Conservation (phyloP, 1,140 invertebrate species). For the Gonioctena quinquepunctata region DNA sequence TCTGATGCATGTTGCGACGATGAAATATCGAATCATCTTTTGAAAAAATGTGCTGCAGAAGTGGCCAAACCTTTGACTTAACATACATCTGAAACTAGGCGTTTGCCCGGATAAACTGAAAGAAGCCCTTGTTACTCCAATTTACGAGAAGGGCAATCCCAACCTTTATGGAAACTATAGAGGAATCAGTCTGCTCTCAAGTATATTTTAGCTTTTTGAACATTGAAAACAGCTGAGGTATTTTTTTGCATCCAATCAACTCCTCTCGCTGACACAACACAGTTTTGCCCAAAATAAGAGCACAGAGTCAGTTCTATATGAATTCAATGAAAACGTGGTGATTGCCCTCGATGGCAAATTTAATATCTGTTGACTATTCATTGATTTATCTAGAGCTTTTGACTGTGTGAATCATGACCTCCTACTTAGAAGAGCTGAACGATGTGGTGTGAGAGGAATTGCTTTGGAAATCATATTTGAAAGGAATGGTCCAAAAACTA, state of each 20-base stretch:
- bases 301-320: not conserved
- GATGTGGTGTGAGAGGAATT: no score
- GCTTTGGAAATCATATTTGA: not conserved
- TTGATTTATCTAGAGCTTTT: no score
- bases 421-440: no score
- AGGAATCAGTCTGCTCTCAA: no score
- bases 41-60: not conserved
- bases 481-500: not conserved
- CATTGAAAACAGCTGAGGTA: not conserved
- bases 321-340: not conserved
- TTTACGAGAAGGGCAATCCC: not conserved
- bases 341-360: not conserved
- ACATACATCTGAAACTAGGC: not conserved
- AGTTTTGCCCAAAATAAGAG: not conserved
- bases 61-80: not conserved
- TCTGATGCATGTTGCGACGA: not conserved
- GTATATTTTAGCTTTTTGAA: not conserved
- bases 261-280: not conserved
- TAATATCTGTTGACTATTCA: no score
- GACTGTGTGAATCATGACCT: no score
- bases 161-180: not conserved
- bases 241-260: not conserved
- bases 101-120: not conserved
- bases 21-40: not conserved
- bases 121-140: no score